A percentile compares a stretch with the other conserved stretches of the same genome.
Evolutionary conservation across 2,113 vertebrate species (phyloP).

Genomic region (Sula dactylatra): DNA sequence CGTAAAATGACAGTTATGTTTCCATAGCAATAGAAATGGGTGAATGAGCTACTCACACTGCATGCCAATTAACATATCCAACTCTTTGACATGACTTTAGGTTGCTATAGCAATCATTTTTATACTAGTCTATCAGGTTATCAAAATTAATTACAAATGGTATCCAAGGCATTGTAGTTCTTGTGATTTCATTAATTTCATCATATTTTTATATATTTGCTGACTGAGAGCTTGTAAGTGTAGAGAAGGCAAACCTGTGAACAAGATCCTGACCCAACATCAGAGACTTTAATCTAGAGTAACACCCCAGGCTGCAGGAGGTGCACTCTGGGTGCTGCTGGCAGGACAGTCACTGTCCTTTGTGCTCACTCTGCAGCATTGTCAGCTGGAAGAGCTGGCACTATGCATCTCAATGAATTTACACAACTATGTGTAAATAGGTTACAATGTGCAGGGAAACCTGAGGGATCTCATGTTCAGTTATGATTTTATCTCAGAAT

Average conservation of each 20-base stretch:
- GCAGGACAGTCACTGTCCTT: rapidly evolving
- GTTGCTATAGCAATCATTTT: conserved; percentile 58
- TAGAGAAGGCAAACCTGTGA: not conserved
- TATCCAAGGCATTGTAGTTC: not conserved
- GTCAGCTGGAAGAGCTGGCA: not conserved
- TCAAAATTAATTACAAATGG: conserved; percentile 30
- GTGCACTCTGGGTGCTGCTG: not conserved
- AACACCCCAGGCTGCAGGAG: not conserved
- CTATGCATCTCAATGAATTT: not conserved
- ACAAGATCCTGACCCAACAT: not conserved
- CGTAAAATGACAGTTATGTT: conserved; percentile 54
- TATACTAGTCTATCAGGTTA: conserved; percentile 1
- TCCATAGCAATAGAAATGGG: conserved; percentile 67
- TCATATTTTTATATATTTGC: not conserved
- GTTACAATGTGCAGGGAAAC: not conserved
- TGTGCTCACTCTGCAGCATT: not conserved
- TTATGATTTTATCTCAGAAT: not conserved
- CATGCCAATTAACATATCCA: conserved; percentile 58
- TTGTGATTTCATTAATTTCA: not conserved
- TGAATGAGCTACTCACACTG: conserved; percentile 33
- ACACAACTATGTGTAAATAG: not conserved
- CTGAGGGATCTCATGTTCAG: not conserved
- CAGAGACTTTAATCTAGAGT: not conserved
- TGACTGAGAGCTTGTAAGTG: not conserved
- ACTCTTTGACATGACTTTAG: conserved; percentile 26